These are phyloP conservation scores for Nannoperca australis DNA, from an alignment of 2,797 vertebrate species.

Conservation along the genomic window DNA sequence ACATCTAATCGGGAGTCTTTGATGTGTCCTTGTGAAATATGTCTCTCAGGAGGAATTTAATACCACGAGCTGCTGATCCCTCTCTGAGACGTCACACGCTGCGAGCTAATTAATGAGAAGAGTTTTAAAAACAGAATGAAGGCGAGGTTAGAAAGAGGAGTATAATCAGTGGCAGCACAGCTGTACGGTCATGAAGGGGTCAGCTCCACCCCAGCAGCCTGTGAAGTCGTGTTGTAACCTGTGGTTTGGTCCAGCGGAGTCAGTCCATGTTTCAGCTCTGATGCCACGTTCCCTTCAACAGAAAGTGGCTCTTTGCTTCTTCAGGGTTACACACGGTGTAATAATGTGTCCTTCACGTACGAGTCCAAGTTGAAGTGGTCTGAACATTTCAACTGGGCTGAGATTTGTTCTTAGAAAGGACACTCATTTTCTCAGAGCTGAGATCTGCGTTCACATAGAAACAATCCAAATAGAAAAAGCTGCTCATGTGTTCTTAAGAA, in stretches of 20 bases:
- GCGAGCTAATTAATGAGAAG: slow-evolving; percentile 22
- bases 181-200: slow-evolving; percentile 25
- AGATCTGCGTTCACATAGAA: neutral
- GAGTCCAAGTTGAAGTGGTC: slow-evolving; percentile 20
- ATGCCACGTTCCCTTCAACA: neutral
- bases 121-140: slow-evolving; percentile 17
- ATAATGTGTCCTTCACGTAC: neutral
- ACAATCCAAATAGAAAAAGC: neutral
- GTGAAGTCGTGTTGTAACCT: slow-evolving; percentile 19
- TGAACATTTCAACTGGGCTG: neutral
- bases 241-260: slow-evolving; percentile 38
- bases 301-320: slow-evolving; percentile 23
- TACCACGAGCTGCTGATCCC: slow-evolving; percentile 32
- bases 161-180: neutral
- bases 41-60: slow-evolving; percentile 36
- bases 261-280: slow-evolving; percentile 9
- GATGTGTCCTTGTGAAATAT: slow-evolving; percentile 20
- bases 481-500: too few relatives aligned
- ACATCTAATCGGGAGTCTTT: neutral
- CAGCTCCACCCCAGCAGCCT: slow-evolving; percentile 2
- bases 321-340: neutral
- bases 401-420: neutral
- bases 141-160: neutral
- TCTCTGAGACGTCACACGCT: slow-evolving; percentile 37
- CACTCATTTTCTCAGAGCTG: neutral